Evolutionary conservation across 2,797 vertebrate genomes (phyloP).

Genomic region (Naso thynnoides): DNA sequence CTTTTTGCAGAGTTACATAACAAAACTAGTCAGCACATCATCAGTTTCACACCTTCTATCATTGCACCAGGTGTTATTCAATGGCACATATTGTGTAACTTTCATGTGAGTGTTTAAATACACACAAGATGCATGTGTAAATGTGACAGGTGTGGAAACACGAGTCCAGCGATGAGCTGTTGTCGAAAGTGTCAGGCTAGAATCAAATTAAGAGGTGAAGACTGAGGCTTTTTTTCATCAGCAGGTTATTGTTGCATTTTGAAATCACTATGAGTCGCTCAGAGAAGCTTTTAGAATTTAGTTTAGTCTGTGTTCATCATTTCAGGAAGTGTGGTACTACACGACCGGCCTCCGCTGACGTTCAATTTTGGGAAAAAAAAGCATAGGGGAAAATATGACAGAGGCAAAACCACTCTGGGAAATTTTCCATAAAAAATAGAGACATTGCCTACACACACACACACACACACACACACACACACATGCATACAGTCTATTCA

Average conservation of each 20-base stretch:
- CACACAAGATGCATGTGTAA: constrained; percentile 17
- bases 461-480: constrained; percentile 22
- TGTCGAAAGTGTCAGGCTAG: constrained; percentile 17
- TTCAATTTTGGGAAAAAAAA: constrained; percentile 28
- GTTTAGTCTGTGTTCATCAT: background rate
- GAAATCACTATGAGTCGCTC: background rate
- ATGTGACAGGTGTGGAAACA: constrained; percentile 3
- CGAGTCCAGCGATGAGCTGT: constrained; percentile 15
- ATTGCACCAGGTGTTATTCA: background rate
- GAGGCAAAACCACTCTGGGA: constrained; percentile 50
- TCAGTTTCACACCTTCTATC: background rate
- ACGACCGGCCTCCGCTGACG: constrained; percentile 18
- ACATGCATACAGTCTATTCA: constrained; percentile 28
- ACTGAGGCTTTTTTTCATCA: constrained; percentile 10
- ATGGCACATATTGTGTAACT: constrained; percentile 10
- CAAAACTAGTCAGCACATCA: constrained; percentile 21
- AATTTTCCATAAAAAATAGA: constrained; percentile 47
- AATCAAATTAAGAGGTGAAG: constrained; percentile 28
- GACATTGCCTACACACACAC: constrained; percentile 23
- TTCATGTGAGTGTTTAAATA: constrained; percentile 3
- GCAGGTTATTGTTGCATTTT: background rate
- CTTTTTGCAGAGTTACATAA: background rate
- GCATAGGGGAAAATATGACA: constrained; percentile 46
- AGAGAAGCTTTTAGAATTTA: background rate
- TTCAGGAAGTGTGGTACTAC: background rate